Evolutionary conservation across 2,113 vertebrate genomes (phyloP).

Genomic region (Nematolebias whitei): DNA sequence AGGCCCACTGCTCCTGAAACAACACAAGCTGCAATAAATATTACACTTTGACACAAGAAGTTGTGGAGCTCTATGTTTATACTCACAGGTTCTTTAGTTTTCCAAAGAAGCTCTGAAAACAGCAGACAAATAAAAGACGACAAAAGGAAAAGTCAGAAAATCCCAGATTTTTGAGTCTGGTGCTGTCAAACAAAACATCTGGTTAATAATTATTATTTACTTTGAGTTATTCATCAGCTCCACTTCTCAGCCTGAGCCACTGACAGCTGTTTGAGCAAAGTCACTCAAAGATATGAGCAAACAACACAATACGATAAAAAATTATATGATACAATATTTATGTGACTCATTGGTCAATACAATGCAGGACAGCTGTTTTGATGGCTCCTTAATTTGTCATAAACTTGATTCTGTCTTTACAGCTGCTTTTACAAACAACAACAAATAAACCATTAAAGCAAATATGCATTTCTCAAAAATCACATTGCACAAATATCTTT

Average conservation of each 20-base stretch:
- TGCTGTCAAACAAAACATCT: neutral
- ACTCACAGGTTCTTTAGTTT: constrained; percentile 76
- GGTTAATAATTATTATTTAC: constrained; percentile 27
- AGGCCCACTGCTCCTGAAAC: constrained; percentile 46
- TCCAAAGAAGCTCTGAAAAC: constrained; percentile 77
- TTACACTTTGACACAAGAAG: neutral
- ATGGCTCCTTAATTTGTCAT: no score
- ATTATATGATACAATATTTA: no score
- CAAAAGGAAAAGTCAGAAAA: no score
- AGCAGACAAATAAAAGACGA: constrained; percentile 8
- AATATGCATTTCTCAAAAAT: no score
- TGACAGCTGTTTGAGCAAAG: neutral
- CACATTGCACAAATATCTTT: no score
- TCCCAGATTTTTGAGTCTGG: neutral
- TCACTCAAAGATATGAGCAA: neutral
- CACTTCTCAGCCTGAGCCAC: constrained; percentile 8
- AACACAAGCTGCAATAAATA: neutral
- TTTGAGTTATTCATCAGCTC: constrained; percentile 19
- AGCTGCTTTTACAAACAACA: no score
- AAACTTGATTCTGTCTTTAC: no score
- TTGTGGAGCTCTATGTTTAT: neutral
- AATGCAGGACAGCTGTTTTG: no score
- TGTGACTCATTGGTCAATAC: no score
- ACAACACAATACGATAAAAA: no score
- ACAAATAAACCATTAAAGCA: no score